Base-by-base conservation (phyloP, 2,888 invertebrate genomes). In the Megastigmus dorsalis region DNA sequence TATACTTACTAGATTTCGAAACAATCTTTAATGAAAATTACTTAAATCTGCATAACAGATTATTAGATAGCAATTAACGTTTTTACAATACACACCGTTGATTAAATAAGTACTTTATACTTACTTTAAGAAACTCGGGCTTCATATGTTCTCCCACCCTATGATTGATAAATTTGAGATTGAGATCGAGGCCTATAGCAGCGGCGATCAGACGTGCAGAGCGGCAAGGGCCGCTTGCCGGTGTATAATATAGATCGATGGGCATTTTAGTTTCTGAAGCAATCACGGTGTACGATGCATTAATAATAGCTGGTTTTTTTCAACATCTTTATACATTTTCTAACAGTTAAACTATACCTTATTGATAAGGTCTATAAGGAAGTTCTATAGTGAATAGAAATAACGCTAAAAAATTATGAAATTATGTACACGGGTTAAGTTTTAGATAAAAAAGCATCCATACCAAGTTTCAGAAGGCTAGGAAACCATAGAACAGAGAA, bases 171-270 rank as follows among this genome's bases (percentile, higher is more conserved):
- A 86, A 67, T 84, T 92, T 93, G 74, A 91, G 86, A 84, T 93
- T 92, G n/a, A 75, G 38, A 0, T 78, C 50, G 92, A 84, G 6
- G 91, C 90, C 93, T n/a, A 94, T 77, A 60, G 92, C 91, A 80
- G 92, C 92, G 26, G 93, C 93, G 1, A 90, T 88, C 81, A 94
- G 89, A 63, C 91, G 87, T 26, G 93, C 93, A 4, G 91, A 86
- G 55, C 93, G 90, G 88, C 93, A 93, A 63, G 94, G 93, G 0
- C 92, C 86, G 73, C 93, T 93, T 81, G 90, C 91, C 23, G 90
- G 90, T 69, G 90, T 81, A 82, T 92, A 91, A 87, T 94, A 94
- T 70, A 93, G 89, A 86, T 93, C 93, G 84, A 93, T 89, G 57
- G 89, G 81, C 90, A 91, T 91, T 80, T 86, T 81, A 54, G 15